Evolutionary conservation across 1,140 invertebrate species (phyloP).

Genomic region (Agrilus planipennis): DNA sequence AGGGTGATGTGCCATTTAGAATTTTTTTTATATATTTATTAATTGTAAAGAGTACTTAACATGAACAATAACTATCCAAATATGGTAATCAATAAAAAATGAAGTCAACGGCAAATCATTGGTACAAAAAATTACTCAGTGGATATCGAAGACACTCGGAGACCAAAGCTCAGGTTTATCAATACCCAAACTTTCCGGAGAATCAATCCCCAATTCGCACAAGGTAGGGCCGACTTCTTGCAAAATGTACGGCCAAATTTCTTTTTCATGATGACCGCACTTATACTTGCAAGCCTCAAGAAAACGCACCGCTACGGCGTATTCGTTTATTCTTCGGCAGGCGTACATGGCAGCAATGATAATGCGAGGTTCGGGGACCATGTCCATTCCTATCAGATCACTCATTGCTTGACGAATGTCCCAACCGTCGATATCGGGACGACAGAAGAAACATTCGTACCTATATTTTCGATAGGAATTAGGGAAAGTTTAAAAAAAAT

Average conservation of each 20-base stretch:
- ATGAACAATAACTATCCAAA: not conserved
- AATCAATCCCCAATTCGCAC: slow-evolving; percentile 52
- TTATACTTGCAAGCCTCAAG: slow-evolving; percentile 55
- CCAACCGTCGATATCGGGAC: slow-evolving; percentile 58
- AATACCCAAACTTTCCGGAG: slow-evolving; percentile 57
- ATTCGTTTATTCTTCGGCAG: slow-evolving; percentile 58
- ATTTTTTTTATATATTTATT: not conserved
- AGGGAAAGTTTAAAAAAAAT: too few species aligned
- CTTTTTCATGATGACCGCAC: slow-evolving; percentile 37
- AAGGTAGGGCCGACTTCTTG: slow-evolving; percentile 50
- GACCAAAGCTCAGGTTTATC: slow-evolving; percentile 57
- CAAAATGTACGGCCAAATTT: slow-evolving; percentile 50
- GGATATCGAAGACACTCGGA: slow-evolving; percentile 28
- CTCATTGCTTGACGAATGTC: slow-evolving; percentile 49
- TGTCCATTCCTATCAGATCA: slow-evolving; percentile 47
- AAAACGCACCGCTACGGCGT: slow-evolving; percentile 52
- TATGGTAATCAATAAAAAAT: slow-evolving; percentile 3
- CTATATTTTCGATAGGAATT: too few species aligned
- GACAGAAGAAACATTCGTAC: slow-evolving; percentile 38
- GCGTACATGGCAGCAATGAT: slow-evolving; percentile 54
- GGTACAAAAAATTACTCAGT: slow-evolving; percentile 4
- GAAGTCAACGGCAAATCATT: not conserved
- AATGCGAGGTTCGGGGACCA: slow-evolving; percentile 58
- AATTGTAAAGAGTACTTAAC: not conserved
- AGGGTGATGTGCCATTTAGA: not conserved